Evolutionary conservation across 2,113 vertebrate species (phyloP).

Genomic region (Semnornis frantzii): DNA sequence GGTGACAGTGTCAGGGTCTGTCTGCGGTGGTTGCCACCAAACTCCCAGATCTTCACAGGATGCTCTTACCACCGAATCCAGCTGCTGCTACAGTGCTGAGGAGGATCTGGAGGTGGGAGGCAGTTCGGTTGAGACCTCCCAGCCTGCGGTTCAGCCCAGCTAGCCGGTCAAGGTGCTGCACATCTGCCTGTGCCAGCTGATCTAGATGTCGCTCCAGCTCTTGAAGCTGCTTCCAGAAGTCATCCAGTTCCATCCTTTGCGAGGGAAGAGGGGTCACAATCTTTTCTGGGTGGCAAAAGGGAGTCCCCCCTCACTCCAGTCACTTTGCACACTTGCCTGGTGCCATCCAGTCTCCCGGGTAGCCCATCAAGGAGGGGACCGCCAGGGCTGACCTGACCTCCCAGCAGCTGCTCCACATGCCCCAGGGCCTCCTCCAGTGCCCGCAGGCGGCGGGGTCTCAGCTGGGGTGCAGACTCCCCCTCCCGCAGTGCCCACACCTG

Average conservation of each 20-base stretch:
- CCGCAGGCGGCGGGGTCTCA: constrained; percentile 65
- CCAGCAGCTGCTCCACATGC: constrained; percentile 69
- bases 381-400: background rate
- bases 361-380: constrained; percentile 11
- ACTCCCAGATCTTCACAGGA: fast-evolving
- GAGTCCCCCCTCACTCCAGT: background rate
- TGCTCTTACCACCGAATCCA: constrained; percentile 75
- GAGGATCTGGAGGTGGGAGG: constrained; percentile 54
- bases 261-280: background rate
- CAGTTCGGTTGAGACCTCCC: constrained; percentile 72
- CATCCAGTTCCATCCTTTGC: constrained; percentile 28
- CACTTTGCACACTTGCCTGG: background rate
- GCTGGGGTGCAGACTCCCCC: constrained; percentile 13
- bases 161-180: constrained; percentile 34
- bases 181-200: background rate
- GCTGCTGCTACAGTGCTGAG: constrained; percentile 65
- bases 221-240: constrained; percentile 26
- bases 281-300: background rate
- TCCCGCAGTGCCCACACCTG: constrained; percentile 66
- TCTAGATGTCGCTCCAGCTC: constrained; percentile 41
- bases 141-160: constrained; percentile 42
- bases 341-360: background rate
- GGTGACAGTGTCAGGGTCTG: background rate
- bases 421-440: constrained; percentile 77
- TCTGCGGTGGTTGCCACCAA: background rate